Conservation (phyloP, 2,113 vertebrate genomes). For the Etheostoma spectabile region DNA sequence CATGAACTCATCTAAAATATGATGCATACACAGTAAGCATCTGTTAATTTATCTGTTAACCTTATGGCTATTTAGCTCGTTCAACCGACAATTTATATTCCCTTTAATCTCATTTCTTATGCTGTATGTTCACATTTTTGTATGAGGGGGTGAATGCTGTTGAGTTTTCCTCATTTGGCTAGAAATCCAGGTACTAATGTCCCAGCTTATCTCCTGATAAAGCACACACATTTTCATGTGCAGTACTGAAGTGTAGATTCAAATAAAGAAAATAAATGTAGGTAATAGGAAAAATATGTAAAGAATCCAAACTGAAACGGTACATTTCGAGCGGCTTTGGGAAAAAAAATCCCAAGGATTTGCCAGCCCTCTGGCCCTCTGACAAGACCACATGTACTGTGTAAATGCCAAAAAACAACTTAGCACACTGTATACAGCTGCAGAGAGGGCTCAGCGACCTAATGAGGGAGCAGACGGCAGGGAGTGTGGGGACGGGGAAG, state of each 20-base stretch:
- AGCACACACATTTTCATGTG: background rate
- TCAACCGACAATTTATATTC: background rate
- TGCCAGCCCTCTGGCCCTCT: background rate
- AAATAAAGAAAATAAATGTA: constrained; percentile 8
- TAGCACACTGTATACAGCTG: constrained; percentile 16
- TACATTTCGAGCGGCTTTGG: background rate
- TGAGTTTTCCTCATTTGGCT: background rate
- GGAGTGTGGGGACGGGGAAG: constrained; percentile 26
- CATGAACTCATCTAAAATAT: background rate
- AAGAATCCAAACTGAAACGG: background rate
- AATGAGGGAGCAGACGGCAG: constrained; percentile 46
- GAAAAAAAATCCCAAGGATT: background rate
- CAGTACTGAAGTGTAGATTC: background rate
- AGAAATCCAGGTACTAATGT: background rate
- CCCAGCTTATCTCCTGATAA: background rate
- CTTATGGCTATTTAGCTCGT: background rate
- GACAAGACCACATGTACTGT: background rate
- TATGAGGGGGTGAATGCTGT: background rate
- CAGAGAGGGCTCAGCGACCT: constrained; percentile 31
- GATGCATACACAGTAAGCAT: background rate
- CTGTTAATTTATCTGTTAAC: background rate
- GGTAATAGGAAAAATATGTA: background rate
- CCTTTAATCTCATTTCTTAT: background rate
- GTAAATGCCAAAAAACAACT: constrained; percentile 7
- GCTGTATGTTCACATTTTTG: background rate